Evolutionary conservation across 1,140 invertebrate genomes (phyloP), one percentile per base, ranked within the genome.

Genomic region (Bathynomus jamesi): DNA sequence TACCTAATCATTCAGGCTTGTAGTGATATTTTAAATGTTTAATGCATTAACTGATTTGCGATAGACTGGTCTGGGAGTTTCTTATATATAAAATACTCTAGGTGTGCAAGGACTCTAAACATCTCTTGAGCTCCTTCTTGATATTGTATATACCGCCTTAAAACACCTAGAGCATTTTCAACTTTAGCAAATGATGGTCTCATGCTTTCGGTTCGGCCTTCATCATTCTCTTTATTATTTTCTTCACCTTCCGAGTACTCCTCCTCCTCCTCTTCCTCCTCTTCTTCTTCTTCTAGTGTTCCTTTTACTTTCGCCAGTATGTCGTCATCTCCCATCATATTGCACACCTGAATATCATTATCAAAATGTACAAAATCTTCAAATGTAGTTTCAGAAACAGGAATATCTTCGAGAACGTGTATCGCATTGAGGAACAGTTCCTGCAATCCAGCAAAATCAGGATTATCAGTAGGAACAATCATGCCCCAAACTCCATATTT

Each of bases 351-450:
- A 29, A 76, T 62, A 25, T 60, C 67, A 66, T 71, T 40, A 66
- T 76, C 75, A 67, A 76, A 76, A 62, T 76, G 69, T 24, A 73
- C 69, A 68, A 61, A 76, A 40, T 74, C 67, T 46, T 76, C 72
- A 66, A 76, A 73, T 4, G 72, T 73, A 46, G 67, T 73, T n/a
- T 73, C 71, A 0, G 71, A 40, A n/a, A 69, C 30, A 21, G 30
- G 17, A n/a, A 70, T 66, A 61, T 61, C 72, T 31, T 69, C 61
- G 24, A 53, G 28, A 21, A 62, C 66, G n/a, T 71, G 64, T 28
- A 67, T 66, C 28, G 72, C 69, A 4, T 73, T 28, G 3, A 73
- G 67, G 2, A 70, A 69, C n/a, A 71, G 66, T n/a, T 73, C 70
- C 29, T 69, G 65, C 61, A 70, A 67, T 3, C 65, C 72, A 46